Evolutionary conservation across 37 sponge, comb jelly and placozoan species (phyloP).

Genomic region (Agelas oroides): DNA sequence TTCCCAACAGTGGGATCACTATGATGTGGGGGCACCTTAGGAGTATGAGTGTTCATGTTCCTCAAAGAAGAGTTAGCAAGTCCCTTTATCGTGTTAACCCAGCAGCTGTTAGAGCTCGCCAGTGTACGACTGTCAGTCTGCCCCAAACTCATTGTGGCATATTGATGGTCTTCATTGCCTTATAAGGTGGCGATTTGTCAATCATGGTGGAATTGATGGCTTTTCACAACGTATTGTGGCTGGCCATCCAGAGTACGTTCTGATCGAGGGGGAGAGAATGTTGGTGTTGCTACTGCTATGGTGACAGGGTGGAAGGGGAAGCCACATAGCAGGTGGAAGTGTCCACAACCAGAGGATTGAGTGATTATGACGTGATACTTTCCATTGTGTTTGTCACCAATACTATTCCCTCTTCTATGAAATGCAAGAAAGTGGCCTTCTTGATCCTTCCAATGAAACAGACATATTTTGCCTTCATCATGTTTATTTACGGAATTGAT

Average conservation of each 20-base stretch:
- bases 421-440: conserved; percentile 9
- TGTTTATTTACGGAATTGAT: too few relatives aligned
- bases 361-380: conserved; percentile 19
- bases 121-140: neutral
- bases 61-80: conserved; percentile 25
- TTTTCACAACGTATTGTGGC: conserved; percentile 21
- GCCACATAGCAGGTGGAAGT: conserved; percentile 21
- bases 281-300: conserved; percentile 39
- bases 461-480: conserved; percentile 34
- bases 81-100: conserved; percentile 40
- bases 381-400: conserved; percentile 26
- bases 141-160: conserved; percentile 27
- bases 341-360: too few relatives aligned
- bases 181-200: conserved; percentile 27
- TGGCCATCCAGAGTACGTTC: conserved; percentile 43
- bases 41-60: conserved; percentile 36
- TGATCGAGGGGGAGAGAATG: conserved; percentile 29
- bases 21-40: conserved; percentile 30
- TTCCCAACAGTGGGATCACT: neutral
- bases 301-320: conserved; percentile 1
- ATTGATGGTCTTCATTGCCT: conserved; percentile 41
- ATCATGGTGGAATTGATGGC: conserved; percentile 19
- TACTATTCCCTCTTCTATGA: conserved; percentile 43
- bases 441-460: conserved; percentile 2
- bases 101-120: conserved; percentile 19